A percentile compares a stretch with the other conserved stretches of the same genome.
phyloP scores from a whole-genome alignment of 1,140 invertebrate species.

The Drosophila asahinai region DNA sequence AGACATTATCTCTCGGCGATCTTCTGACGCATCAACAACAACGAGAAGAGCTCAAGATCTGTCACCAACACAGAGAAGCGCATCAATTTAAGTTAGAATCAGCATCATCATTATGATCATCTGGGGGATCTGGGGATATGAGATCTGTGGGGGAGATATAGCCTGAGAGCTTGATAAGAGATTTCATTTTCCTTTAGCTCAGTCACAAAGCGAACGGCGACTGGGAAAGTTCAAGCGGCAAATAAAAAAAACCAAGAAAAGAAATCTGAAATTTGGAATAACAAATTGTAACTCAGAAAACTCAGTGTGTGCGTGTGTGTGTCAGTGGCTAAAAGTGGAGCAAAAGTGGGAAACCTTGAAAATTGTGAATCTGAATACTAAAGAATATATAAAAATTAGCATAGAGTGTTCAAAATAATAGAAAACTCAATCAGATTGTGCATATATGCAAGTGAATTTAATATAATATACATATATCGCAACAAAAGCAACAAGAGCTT shows the following conservation, averaged over 20 bases:
- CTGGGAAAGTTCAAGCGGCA: slow-evolving; percentile 59
- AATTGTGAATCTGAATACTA: slow-evolving; percentile 18
- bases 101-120: slow-evolving; percentile 55
- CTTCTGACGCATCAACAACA: slow-evolving; percentile 52
- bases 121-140: slow-evolving; percentile 20
- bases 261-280: background rate
- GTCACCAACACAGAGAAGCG: slow-evolving; percentile 53
- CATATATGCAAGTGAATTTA: slow-evolving; percentile 11
- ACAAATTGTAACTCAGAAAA: slow-evolving; percentile 14
- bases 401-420: slow-evolving; percentile 6
- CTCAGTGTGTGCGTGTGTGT: background rate
- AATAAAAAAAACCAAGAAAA: background rate
- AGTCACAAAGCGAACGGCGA: slow-evolving; percentile 73
- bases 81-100: slow-evolving; percentile 77
- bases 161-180: slow-evolving; percentile 61
- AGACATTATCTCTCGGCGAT: slow-evolving; percentile 66
- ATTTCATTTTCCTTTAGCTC: slow-evolving; percentile 55
- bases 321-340: slow-evolving; percentile 23
- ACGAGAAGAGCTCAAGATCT: slow-evolving; percentile 48
- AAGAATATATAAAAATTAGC: background rate
- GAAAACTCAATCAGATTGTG: slow-evolving; percentile 14
- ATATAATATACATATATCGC: slow-evolving; percentile 17
- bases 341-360: slow-evolving; percentile 44
- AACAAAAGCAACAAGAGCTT: slow-evolving; percentile 17
- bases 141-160: slow-evolving; percentile 46